These are phyloP conservation scores for Colostygia pectinataria DNA, from an alignment of 2,888 invertebrate genomes.

Conservation along the genomic window DNA sequence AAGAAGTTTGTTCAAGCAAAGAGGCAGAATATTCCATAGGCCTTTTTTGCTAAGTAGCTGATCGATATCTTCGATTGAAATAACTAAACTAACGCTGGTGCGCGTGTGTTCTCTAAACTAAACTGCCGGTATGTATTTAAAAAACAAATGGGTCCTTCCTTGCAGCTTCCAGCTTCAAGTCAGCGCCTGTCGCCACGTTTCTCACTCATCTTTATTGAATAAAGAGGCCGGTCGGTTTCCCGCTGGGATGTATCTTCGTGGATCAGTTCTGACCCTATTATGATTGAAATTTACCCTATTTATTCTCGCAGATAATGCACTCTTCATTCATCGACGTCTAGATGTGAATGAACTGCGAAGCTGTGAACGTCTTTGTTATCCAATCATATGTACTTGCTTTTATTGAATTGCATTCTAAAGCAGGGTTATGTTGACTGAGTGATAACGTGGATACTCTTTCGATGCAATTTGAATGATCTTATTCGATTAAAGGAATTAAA, in stretches of 20 bases:
- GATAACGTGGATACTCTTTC: neutral
- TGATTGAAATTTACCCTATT: constrained; percentile 8
- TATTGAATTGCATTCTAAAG: neutral
- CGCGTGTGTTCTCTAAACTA: no score
- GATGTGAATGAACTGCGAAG: constrained; percentile 16
- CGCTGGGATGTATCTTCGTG: constrained; percentile 7
- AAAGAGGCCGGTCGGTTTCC: neutral
- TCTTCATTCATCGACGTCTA: constrained; percentile 6
- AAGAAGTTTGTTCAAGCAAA: no score
- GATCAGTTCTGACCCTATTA: constrained; percentile 12
- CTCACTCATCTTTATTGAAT: neutral
- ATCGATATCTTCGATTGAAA: no score
- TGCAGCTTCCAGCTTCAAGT: no score
- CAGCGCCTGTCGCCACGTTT: no score
- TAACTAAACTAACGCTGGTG: no score
- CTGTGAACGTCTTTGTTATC: constrained; percentile 1
- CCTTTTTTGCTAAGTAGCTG: no score
- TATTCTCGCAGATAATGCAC: constrained; percentile 9
- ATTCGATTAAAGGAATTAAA: no score
- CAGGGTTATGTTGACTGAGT: neutral
- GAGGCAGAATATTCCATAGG: no score
- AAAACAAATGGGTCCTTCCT: no score
- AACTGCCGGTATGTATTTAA: no score
- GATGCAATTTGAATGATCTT: neutral
- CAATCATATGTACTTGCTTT: constrained; percentile 6